Percentiles rank a stretch among this genome's conserved stretches.
phyloP scores from a whole-genome alignment of 2,113 vertebrate genomes.

The Leptosomus discolor region DNA sequence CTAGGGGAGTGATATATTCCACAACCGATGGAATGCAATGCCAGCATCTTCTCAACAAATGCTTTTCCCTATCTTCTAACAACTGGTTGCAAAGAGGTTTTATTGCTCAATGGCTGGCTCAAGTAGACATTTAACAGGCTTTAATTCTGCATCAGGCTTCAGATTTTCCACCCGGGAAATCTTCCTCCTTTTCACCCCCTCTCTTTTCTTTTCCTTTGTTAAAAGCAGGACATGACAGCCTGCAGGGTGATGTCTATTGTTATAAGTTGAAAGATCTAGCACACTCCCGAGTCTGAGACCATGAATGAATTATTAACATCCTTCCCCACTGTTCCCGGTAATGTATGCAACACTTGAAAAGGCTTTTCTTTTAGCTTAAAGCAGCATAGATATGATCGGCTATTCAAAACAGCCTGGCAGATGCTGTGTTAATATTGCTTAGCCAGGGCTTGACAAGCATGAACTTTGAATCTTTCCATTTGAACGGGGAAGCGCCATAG shows the following conservation, averaged over 20 bases:
- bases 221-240: slow-evolving; percentile 40
- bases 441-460: not conserved
- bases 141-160: slow-evolving; percentile 57
- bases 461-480: not conserved
- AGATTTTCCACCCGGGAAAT: slow-evolving; percentile 41
- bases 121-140: slow-evolving; percentile 24
- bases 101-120: slow-evolving; percentile 22
- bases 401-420: slow-evolving; percentile 25
- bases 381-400: not conserved
- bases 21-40: not conserved
- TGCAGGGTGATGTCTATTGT: slow-evolving; percentile 54
- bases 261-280: slow-evolving; percentile 58
- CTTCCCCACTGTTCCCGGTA: slow-evolving; percentile 44
- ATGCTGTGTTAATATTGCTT: not conserved
- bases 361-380: slow-evolving; percentile 30
- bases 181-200: not conserved
- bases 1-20: not conserved
- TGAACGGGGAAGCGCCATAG: not conserved
- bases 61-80: slow-evolving; percentile 3
- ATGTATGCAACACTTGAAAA: slow-evolving; percentile 54
- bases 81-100: not conserved
- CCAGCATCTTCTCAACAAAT: slow-evolving; percentile 21
- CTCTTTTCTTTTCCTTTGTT: slow-evolving; percentile 18
- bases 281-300: slow-evolving; percentile 34
- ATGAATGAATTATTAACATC: slow-evolving; percentile 66